These are phyloP conservation scores for Scaptomyza parva DNA, from an alignment of 2,888 invertebrate species.

Conservation along the genomic window DNA sequence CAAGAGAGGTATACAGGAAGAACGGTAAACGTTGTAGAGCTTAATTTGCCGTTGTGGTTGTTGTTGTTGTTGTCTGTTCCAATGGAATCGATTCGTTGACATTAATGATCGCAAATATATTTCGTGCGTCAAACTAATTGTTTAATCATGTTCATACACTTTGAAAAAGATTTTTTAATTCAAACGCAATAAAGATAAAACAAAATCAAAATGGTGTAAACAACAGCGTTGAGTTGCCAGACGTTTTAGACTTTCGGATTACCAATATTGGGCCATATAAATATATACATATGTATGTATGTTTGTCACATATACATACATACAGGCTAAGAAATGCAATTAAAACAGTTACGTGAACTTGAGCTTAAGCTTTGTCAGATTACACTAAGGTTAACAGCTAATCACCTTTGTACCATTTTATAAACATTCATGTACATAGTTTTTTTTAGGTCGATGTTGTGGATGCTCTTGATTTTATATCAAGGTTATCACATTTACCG, in stretches of 20 bases:
- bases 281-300: neutral
- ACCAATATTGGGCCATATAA: slow-evolving; percentile 2
- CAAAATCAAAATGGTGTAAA: neutral
- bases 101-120: slow-evolving; percentile 30
- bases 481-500: slow-evolving; percentile 6
- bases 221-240: slow-evolving; percentile 8
- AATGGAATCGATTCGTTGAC: slow-evolving; percentile 16
- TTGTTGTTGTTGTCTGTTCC: neutral
- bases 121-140: slow-evolving; percentile 3
- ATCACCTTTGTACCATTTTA: slow-evolving; percentile 11
- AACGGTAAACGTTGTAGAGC: neutral
- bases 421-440: neutral
- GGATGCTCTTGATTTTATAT: slow-evolving; percentile 1
- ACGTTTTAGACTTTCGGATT: slow-evolving; percentile 7
- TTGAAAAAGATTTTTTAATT: slow-evolving; percentile 24
- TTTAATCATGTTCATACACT: slow-evolving; percentile 13
- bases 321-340: neutral
- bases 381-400: slow-evolving; percentile 13
- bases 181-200: slow-evolving; percentile 28
- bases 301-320: neutral
- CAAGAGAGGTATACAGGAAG: neutral
- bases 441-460: neutral
- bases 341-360: slow-evolving; percentile 13
- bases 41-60: slow-evolving; percentile 5
- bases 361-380: slow-evolving; percentile 12